Evolutionary conservation across 2,797 vertebrate genomes (phyloP).

Genomic region (Acomys russatus): DNA sequence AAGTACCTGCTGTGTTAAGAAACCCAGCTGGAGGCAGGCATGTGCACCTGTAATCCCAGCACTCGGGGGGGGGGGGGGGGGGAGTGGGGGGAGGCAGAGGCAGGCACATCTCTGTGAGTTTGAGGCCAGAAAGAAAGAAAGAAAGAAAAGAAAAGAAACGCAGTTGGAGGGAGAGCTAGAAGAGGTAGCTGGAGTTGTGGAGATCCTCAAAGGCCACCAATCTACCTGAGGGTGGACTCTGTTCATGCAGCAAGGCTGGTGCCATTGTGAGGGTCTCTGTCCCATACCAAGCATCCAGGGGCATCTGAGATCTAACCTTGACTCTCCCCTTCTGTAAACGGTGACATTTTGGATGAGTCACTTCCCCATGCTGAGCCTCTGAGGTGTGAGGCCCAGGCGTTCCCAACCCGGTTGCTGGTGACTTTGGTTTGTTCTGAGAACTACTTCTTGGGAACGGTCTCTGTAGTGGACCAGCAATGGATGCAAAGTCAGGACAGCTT

Average conservation of each 20-base stretch:
- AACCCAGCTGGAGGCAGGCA: not conserved
- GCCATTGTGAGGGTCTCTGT: not conserved
- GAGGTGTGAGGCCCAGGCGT: not conserved
- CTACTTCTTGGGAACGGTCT: not conserved
- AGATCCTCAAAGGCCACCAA: not conserved
- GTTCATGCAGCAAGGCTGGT: not conserved
- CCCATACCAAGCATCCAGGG: no score
- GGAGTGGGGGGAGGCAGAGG: no score
- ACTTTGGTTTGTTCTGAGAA: not conserved
- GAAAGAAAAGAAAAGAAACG: not conserved
- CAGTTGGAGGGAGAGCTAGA: not conserved
- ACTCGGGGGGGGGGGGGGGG: no score
- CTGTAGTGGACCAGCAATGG: not conserved
- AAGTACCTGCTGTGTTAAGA: not conserved
- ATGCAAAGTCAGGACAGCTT: not conserved
- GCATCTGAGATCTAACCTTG: no score
- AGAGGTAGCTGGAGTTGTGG: fast-evolving
- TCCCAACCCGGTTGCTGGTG: not conserved
- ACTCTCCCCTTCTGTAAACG: not conserved
- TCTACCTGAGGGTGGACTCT: not conserved
- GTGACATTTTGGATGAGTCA: not conserved
- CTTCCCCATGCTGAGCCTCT: not conserved
- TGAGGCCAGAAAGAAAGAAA: no score
- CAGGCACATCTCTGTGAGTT: no score
- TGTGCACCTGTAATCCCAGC: no score